These are phyloP conservation scores for Sinosuthora webbiana DNA, from an alignment of 2,113 vertebrate genomes.

Conservation along the genomic window DNA sequence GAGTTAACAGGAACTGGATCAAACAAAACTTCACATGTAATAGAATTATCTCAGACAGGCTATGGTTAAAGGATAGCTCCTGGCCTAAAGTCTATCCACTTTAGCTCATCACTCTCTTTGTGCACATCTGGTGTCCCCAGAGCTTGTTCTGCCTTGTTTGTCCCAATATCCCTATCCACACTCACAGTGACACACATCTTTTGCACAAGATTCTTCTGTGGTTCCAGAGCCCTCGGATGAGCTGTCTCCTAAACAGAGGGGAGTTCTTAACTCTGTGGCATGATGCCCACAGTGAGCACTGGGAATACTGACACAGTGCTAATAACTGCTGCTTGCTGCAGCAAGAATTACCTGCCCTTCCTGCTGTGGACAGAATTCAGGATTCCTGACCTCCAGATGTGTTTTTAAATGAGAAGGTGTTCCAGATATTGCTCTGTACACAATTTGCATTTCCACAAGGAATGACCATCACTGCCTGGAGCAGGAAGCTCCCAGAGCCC, in stretches of 20 bases:
- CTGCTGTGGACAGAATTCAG: neutral
- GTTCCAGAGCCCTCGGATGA: neutral
- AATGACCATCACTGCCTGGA: neutral
- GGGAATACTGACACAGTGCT: neutral
- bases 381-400: neutral
- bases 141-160: neutral
- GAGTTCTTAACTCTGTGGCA: neutral
- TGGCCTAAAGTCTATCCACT: neutral
- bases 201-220: neutral
- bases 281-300: neutral
- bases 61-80: neutral
- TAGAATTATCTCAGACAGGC: neutral
- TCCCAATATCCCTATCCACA: neutral
- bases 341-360: neutral
- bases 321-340: neutral
- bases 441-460: neutral
- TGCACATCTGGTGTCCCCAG: neutral
- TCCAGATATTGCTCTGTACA: neutral
- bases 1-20: neutral
- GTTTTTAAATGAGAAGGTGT: neutral
- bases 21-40: neutral
- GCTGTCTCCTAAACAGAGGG: neutral
- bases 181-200: neutral
- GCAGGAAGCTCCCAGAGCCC: accelerated
- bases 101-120: neutral